Evolutionary conservation across 2,888 invertebrate genomes (phyloP).

Genomic region (Horisme vitalbata): DNA sequence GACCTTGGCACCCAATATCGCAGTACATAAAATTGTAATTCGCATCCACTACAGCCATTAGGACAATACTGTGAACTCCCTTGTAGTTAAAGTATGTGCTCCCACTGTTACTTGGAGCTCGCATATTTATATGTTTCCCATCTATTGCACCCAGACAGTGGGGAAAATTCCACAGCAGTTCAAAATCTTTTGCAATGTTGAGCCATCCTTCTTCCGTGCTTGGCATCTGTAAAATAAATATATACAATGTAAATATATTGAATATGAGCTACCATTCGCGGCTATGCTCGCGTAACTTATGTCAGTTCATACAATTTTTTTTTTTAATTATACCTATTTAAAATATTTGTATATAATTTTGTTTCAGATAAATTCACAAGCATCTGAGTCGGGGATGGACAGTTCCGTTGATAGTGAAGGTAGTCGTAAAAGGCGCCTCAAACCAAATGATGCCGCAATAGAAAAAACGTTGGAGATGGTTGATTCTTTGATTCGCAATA

Average conservation of each 20-base stretch:
- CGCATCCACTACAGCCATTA: constrained; percentile 30
- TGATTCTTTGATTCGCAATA: constrained; percentile 29
- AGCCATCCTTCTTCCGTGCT: constrained; percentile 21
- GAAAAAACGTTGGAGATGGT: constrained; percentile 22
- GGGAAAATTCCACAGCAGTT: constrained; percentile 15
- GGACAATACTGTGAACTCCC: constrained; percentile 17
- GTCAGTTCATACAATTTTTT: constrained; percentile 21
- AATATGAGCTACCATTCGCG: constrained; percentile 8
- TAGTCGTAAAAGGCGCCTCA: constrained; percentile 26
- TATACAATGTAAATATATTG: constrained; percentile 18
- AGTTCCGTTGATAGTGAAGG: constrained; percentile 31
- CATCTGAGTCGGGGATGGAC: constrained; percentile 27
- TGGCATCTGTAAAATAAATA: constrained; percentile 23
- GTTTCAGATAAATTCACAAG: constrained; percentile 25
- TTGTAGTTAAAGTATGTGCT: constrained; percentile 26
- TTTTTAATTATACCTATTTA: constrained; percentile 19
- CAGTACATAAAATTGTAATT: constrained; percentile 29
- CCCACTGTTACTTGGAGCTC: constrained; percentile 22
- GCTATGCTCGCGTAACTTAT: constrained; percentile 13
- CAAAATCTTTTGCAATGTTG: constrained; percentile 19
- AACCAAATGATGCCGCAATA: constrained; percentile 28
- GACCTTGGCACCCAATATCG: constrained; percentile 29
- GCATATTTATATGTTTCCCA: constrained; percentile 32
- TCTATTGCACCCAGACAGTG: constrained; percentile 28
- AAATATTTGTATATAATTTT: constrained; percentile 24